Evolutionary conservation across 2,113 vertebrate genomes (phyloP).

Genomic region (Dipodomys merriami): DNA sequence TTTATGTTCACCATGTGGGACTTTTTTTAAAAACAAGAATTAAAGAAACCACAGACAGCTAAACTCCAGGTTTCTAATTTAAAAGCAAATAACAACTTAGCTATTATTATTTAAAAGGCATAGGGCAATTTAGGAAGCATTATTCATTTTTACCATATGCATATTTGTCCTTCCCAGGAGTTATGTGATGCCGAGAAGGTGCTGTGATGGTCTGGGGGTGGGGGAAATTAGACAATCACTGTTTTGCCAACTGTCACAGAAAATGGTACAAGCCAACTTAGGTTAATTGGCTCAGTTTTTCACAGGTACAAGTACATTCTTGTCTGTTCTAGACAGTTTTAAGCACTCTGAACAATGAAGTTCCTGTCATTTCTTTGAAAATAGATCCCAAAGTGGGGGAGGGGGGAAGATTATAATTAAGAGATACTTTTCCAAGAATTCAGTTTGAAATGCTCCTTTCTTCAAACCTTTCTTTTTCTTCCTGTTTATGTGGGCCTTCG

Average conservation of each 20-base stretch:
- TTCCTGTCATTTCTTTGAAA: constrained; percentile 59
- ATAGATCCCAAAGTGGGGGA: neutral
- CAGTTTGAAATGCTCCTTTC: constrained; percentile 38
- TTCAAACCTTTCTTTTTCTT: constrained; percentile 19
- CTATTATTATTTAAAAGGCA: constrained; percentile 35
- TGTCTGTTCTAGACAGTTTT: constrained; percentile 24
- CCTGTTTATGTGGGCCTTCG: neutral
- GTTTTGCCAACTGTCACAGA: constrained; percentile 22
- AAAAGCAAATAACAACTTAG: constrained; percentile 44
- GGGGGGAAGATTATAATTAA: constrained; percentile 5
- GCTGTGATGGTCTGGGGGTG: neutral
- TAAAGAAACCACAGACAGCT: constrained; percentile 20
- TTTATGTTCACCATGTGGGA: neutral
- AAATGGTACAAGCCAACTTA: constrained; percentile 48
- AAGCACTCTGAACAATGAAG: constrained; percentile 36
- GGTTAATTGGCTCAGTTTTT: constrained; percentile 42
- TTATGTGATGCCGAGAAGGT: neutral
- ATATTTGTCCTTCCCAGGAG: constrained; percentile 22
- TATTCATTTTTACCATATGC: neutral
- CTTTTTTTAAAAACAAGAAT: constrained; percentile 30
- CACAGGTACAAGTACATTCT: constrained; percentile 43
- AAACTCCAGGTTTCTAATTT: constrained; percentile 5
- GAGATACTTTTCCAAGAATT: constrained; percentile 49
- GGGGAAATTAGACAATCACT: neutral
- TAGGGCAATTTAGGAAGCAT: neutral